Conservation (phyloP, 2,113 vertebrate genomes). For the Ascaphus truei region DNA sequence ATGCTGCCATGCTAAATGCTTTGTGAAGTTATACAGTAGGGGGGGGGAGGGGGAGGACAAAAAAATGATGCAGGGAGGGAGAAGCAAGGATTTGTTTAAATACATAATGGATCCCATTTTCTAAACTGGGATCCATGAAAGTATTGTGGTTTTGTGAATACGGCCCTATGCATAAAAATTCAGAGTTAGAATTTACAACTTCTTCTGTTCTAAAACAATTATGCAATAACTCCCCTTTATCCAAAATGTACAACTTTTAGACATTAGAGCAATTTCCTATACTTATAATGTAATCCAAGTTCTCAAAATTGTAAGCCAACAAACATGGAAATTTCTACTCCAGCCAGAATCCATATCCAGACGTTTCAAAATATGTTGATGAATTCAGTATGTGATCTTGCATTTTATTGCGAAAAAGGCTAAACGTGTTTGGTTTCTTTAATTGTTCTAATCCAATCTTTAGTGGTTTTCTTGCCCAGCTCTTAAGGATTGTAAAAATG, state of each 20-base stretch:
- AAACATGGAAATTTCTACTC: constrained; percentile 19
- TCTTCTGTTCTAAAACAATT: constrained; percentile 18
- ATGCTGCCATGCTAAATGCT: too few species aligned
- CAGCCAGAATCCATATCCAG: background rate
- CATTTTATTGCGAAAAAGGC: background rate
- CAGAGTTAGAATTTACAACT: constrained; percentile 14
- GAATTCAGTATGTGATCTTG: background rate
- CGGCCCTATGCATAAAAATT: background rate
- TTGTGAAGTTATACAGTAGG: too few species aligned
- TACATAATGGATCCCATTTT: background rate
- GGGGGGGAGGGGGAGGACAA: too few species aligned
- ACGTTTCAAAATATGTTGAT: constrained; percentile 12
- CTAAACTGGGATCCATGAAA: background rate
- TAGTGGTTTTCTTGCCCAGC: background rate
- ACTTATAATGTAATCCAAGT: constrained; percentile 29
- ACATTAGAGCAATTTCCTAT: constrained; percentile 28
- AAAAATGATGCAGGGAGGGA: too few species aligned
- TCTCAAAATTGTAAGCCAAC: constrained; percentile 3
- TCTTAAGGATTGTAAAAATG: too few species aligned
- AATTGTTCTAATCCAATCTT: background rate
- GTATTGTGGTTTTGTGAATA: constrained; percentile 25
- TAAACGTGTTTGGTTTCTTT: background rate
- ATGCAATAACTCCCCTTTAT: constrained; percentile 26
- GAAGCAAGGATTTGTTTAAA: constrained; percentile 17
- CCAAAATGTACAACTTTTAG: constrained; percentile 25